Evolutionary conservation across 1,140 invertebrate species (phyloP), one percentile per base, ranked within the genome.

Genomic region (Hypsibius dujardini): DNA sequence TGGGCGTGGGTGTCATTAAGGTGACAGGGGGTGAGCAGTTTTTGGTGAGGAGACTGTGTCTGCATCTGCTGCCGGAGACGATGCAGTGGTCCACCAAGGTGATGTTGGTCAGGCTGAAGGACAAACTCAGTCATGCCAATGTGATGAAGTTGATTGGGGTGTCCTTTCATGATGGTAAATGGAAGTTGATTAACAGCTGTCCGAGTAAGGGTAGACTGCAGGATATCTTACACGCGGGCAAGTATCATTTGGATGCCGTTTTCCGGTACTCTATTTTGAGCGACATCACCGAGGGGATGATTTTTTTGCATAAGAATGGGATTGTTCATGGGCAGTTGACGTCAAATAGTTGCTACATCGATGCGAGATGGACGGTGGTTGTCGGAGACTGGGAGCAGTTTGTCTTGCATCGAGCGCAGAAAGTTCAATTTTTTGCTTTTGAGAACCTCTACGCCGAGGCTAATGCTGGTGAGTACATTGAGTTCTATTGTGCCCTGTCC

Each of bases 341-440:
- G 7, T 15, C 62, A 12, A 12, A 45, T 42, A 15, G 12, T 7
- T 67, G 62, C 42, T 67, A 15, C 42, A 42, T 67, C 7, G 62
- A 67, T 42, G 12, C 12, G 12, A 12, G 42, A 42, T 67, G 62
- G 62, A 67, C 12, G 12, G 62, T 12, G 12, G 62, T 67, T 3
- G 45, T 67, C 45, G 62, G 62, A 12, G 62, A 67, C 62, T 67
- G 62, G 62, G 62, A 67, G 42, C 62, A 67, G 42, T 42, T 15
- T 7, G 12, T 42, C 7, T 42, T 67, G 62, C 12, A 12, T 12
- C 3, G 7, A 42, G 62, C 62, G 3, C 62, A 67, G 42, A 67
- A 42, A 67, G 7, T 12, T 42, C 12, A 15, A 15, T 67, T 67
- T 42, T 15, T 15, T 42, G 62, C 62, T 7, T 67, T 67, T 42